Percentiles rank a stretch among this genome's conserved stretches.
Evolutionary conservation across 2,113 vertebrate genomes (phyloP).

Genomic region (Lagopus leucura): DNA sequence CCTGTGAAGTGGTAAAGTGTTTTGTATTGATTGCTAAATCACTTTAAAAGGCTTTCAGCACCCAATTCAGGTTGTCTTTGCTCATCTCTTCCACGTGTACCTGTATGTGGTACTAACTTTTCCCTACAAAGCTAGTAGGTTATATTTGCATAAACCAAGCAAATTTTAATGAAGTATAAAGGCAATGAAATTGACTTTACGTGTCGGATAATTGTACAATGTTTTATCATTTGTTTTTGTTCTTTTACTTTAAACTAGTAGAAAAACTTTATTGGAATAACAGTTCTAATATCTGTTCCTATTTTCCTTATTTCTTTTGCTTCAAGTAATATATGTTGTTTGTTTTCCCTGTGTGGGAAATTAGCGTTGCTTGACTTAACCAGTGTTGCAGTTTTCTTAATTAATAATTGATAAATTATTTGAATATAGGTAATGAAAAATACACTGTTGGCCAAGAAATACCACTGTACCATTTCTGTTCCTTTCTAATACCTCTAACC

Average conservation of each 20-base stretch:
- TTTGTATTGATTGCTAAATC: neutral
- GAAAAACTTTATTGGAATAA: neutral
- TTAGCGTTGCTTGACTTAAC: neutral
- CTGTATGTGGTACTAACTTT: neutral
- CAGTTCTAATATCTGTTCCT: neutral
- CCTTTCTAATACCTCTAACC: neutral
- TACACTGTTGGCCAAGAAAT: neutral
- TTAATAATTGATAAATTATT: neutral
- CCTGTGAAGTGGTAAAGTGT: neutral
- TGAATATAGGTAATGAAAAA: neutral
- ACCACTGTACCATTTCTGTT: rapidly evolving
- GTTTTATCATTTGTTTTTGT: neutral
- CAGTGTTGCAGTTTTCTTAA: neutral
- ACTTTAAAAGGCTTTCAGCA: neutral
- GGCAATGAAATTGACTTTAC: neutral
- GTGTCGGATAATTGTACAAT: neutral
- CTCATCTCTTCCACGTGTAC: neutral
- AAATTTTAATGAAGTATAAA: neutral
- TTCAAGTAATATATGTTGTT: neutral
- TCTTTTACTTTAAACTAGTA: neutral
- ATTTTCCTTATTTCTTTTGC: neutral
- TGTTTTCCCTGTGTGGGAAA: neutral
- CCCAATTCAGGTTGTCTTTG: neutral
- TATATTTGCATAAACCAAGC: neutral
- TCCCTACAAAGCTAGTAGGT: neutral